Conservation (phyloP, 1,140 invertebrate species). For the Ceratina australensis region DNA sequence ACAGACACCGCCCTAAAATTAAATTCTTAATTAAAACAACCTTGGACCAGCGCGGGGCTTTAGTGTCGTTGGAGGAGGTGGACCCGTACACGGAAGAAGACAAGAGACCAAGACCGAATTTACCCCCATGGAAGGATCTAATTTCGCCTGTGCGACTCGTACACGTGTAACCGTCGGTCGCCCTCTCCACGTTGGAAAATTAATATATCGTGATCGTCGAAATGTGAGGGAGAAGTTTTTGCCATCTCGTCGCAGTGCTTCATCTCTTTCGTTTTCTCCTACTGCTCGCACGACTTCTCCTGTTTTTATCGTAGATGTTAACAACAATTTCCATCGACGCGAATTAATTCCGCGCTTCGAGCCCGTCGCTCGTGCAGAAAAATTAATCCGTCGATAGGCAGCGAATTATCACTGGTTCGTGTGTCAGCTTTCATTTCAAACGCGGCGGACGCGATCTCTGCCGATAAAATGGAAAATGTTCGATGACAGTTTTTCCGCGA, state of each 20-base stretch:
- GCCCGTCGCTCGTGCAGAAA: not conserved
- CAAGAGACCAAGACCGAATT: constrained; percentile 38
- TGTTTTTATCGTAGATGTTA: not conserved
- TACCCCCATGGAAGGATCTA: constrained; percentile 48
- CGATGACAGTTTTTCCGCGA: not conserved
- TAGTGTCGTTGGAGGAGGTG: not conserved
- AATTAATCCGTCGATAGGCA: not conserved
- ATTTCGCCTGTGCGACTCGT: constrained; percentile 34
- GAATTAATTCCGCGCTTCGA: not conserved
- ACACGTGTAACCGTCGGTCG: constrained; percentile 34
- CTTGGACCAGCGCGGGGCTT: not conserved
- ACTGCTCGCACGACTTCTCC: not conserved
- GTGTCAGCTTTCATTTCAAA: not conserved
- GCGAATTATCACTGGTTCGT: not conserved
- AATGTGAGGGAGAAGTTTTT: constrained; percentile 3
- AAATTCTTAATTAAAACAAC: constrained; percentile 55
- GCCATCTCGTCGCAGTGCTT: not conserved
- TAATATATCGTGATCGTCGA: constrained; percentile 25
- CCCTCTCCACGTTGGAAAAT: constrained; percentile 26
- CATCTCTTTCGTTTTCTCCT: not conserved
- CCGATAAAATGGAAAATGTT: not conserved
- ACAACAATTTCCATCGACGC: not conserved
- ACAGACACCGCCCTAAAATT: constrained; percentile 29
- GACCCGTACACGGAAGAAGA: constrained; percentile 7
- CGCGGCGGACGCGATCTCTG: not conserved